These are phyloP conservation scores for Stegodyphus mimosarum DNA, from an alignment of 1,140 invertebrate genomes.

Conservation along the genomic window DNA sequence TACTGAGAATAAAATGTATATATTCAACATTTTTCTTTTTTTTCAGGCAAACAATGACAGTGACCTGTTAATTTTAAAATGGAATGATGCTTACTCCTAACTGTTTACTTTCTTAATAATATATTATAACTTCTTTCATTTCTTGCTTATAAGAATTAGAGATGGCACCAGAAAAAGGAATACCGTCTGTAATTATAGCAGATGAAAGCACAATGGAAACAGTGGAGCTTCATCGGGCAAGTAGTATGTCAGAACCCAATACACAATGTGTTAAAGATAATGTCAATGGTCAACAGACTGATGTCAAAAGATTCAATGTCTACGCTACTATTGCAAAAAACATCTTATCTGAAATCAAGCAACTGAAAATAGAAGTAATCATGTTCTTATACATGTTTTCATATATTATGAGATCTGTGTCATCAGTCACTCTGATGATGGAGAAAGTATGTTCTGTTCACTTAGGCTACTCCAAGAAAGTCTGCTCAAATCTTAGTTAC, in stretches of 20 bases:
- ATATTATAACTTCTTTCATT: too few species aligned
- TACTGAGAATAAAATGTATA: too few species aligned
- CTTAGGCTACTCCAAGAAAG: background rate
- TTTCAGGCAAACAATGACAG: too few species aligned
- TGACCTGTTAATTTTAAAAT: too few species aligned
- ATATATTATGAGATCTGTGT: constrained; percentile 3
- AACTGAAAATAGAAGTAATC: constrained; percentile 30
- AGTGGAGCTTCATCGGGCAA: constrained; percentile 23
- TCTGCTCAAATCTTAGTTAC: constrained; percentile 6
- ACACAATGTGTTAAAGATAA: too few species aligned
- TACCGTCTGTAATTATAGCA: background rate
- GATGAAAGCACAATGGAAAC: constrained; percentile 17
- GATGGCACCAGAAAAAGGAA: background rate
- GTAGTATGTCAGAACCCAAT: constrained; percentile 8
- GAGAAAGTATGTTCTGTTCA: constrained; percentile 40
- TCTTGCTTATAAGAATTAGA: too few species aligned
- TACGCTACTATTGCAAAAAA: background rate
- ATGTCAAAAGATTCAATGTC: background rate
- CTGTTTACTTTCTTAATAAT: too few species aligned
- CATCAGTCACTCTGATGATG: constrained; percentile 27
- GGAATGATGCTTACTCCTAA: too few species aligned
- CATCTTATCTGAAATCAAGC: background rate
- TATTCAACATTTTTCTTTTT: too few species aligned
- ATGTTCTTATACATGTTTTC: constrained; percentile 52
- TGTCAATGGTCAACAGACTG: too few species aligned